Evolutionary conservation across 2,888 invertebrate genomes (phyloP), one percentile per base, ranked within the genome.

Genomic region (Ochropleura leucogaster): DNA sequence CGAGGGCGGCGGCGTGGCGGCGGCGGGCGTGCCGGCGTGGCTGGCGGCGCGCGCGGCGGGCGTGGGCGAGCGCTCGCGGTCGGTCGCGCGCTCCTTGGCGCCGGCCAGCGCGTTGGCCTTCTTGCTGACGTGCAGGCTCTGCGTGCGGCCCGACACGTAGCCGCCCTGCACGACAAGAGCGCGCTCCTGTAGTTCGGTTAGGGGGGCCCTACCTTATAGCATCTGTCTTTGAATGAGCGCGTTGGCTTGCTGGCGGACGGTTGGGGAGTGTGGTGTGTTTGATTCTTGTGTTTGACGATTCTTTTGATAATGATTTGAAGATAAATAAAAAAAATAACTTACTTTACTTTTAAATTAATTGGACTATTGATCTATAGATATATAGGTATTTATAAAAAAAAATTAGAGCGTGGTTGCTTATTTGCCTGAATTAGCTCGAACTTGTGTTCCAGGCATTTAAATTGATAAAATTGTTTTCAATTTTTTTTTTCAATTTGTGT

Each of bases 101-200:
- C 89, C 90, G 70, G 96, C 96, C 82, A 99, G 96, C 70, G 99
- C 97, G 96, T 99, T 99, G 68, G 97, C 97, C 93, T 98, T 98
- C 95, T 98, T 98, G 57, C 90, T 94, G 72, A 98, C 98, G 91
- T 98, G 98, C 65, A 99, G 97, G 87, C 98, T 95, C 87, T 96
- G 96, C 90, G 94, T 94, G 83, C 97, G 97, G 59, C 97, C 97
- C 65, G 97, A 96, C 84, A 97, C 97, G 94, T 97, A 97, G 72
- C 97, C 97, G 87, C 97, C 97, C 97, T 97, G 97, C 86, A 97
- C 97, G 94, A 96, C 97, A 92, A 96, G 97, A 91, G 97, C 98
- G 94, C 96, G 98, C 97, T 97, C 98, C 98, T 97, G 94, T 66
- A 96, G 95, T 94, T 92, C 90, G 97, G 96, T 88, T 97, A 96